phyloP scores from a whole-genome alignment of 2,113 vertebrate genomes.

The Scalopus aquaticus region DNA sequence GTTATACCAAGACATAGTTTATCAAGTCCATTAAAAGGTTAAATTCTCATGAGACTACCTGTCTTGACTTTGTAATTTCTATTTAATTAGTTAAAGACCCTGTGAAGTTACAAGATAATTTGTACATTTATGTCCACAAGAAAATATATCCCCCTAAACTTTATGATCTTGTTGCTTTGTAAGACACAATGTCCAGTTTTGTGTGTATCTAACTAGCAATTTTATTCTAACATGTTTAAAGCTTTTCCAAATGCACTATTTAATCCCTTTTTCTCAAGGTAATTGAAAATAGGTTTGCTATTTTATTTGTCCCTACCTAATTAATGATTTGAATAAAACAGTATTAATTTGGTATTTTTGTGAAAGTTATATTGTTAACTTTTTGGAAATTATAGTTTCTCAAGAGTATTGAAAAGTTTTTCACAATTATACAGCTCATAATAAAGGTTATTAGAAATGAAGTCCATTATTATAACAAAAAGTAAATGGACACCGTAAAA shows the following conservation, averaged over 20 bases:
- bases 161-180: not conserved
- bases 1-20: not conserved
- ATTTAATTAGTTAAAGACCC: not conserved
- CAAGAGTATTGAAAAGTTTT: not conserved
- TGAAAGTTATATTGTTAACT: not conserved
- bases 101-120: not conserved
- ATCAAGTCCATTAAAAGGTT: not conserved
- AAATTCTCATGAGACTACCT: not conserved
- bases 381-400: not conserved
- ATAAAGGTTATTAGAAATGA: not conserved
- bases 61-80: not conserved
- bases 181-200: not conserved
- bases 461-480: not conserved
- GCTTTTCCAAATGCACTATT: not conserved
- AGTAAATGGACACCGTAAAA: not conserved
- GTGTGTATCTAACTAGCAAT: not conserved
- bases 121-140: not conserved
- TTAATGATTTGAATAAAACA: slow-evolving; percentile 26
- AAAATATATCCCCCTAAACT: not conserved
- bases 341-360: not conserved
- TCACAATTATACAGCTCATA: not conserved
- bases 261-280: not conserved
- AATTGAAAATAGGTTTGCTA: not conserved
- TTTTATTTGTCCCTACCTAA: not conserved
- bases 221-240: not conserved